These are phyloP conservation scores for Cyanoramphus novaezelandiae DNA, from an alignment of 2,113 vertebrate genomes.

Conservation along the genomic window DNA sequence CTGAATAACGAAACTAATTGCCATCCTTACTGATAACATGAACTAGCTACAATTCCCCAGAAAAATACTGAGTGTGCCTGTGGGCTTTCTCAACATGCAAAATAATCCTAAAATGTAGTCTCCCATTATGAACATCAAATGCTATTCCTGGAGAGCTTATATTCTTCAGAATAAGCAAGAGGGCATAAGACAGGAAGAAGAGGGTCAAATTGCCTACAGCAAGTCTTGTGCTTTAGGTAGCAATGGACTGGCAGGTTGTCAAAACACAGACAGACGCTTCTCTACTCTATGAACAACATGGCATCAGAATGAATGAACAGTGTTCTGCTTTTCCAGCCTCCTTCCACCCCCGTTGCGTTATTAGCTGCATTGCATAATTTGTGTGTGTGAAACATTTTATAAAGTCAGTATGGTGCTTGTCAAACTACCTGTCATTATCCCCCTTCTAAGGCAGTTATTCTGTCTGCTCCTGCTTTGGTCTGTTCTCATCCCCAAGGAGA, in stretches of 20 bases:
- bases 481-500: neutral
- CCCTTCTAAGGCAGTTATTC: conserved; percentile 3
- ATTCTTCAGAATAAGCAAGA: conserved; percentile 3
- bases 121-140: conserved; percentile 19
- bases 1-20: neutral
- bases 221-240: conserved; percentile 29
- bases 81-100: neutral
- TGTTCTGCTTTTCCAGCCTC: conserved; percentile 28
- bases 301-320: conserved; percentile 15
- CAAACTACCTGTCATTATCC: conserved; percentile 49
- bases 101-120: neutral
- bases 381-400: conserved; percentile 43
- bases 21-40: neutral
- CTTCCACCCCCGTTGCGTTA: neutral
- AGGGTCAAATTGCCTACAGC: conserved; percentile 43
- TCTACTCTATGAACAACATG: conserved; percentile 1
- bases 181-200: conserved; percentile 46
- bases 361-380: conserved; percentile 55
- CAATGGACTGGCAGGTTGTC: conserved; percentile 52
- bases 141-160: neutral
- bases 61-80: neutral
- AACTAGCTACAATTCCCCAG: neutral
- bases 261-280: conserved; percentile 32
- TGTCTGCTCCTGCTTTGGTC: neutral
- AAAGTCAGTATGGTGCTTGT: conserved; percentile 54